phyloP scores from a whole-genome alignment of 2,797 vertebrate genomes.

The Rhabdomys pumilio region DNA sequence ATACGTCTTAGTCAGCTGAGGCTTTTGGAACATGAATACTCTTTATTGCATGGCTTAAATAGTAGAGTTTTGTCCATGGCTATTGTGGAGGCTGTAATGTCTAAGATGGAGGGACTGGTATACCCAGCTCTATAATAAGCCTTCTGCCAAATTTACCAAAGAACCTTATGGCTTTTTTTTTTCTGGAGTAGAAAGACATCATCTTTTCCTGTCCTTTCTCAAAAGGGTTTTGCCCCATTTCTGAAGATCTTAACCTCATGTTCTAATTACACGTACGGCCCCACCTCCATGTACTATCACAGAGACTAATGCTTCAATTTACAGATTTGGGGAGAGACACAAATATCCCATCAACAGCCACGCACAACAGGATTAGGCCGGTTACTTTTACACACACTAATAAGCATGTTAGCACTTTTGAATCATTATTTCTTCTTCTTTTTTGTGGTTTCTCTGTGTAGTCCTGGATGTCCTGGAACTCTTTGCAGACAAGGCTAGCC shows the following conservation, averaged over 20 bases:
- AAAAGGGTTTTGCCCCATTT: background rate
- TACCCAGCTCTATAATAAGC: too few relatives aligned
- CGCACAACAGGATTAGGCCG: background rate
- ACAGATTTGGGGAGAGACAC: background rate
- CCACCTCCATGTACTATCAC: background rate
- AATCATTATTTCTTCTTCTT: background rate
- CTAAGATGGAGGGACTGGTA: too few relatives aligned
- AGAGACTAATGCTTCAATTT: background rate
- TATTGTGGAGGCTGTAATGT: background rate
- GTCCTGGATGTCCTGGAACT: background rate
- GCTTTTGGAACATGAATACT: background rate
- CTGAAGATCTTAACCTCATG: background rate
- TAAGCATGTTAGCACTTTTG: background rate
- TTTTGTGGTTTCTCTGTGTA: background rate
- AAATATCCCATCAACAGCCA: background rate
- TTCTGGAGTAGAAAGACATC: background rate
- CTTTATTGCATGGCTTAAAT: background rate
- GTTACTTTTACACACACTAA: conserved; percentile 14
- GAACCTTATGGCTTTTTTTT: background rate
- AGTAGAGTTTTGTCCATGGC: background rate
- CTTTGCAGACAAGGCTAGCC: background rate
- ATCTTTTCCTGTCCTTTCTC: background rate
- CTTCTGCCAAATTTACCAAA: background rate
- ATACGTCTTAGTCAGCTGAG: background rate
- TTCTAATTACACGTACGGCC: too few relatives aligned